Evolutionary conservation across 2,888 invertebrate genomes (phyloP).

Genomic region (Temnothorax ravouxi): DNA sequence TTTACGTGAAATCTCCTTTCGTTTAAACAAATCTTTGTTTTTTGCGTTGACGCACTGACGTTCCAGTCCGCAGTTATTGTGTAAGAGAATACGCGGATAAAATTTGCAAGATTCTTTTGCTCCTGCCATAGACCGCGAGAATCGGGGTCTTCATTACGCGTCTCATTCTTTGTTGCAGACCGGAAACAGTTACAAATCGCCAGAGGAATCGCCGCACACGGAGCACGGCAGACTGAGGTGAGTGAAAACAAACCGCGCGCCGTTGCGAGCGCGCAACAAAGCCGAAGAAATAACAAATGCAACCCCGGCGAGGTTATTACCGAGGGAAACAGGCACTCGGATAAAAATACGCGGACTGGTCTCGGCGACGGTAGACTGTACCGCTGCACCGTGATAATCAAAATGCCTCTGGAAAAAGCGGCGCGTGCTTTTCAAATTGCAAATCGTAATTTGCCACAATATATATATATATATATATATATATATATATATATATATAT

Average conservation of each 20-base stretch:
- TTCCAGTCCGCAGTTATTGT: conserved; percentile 6
- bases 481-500: no score
- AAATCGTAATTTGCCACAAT: background rate
- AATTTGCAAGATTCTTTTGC: conserved; percentile 13
- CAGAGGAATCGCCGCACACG: conserved; percentile 81
- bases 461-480: no score
- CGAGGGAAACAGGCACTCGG: conserved; percentile 33
- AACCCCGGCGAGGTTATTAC: conserved; percentile 39
- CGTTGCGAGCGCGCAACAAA: conserved; percentile 24
- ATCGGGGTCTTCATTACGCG: conserved; percentile 44
- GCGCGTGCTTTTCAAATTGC: background rate
- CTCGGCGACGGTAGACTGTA: conserved; percentile 10
- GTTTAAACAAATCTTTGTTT: conserved; percentile 12
- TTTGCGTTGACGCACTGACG: background rate
- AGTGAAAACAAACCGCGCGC: conserved; percentile 62
- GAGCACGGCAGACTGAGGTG: conserved; percentile 82
- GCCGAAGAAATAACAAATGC: conserved; percentile 48
- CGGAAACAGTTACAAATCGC: conserved; percentile 82
- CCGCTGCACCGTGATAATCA: background rate
- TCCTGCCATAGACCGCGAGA: conserved; percentile 14
- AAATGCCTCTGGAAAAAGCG: conserved; percentile 7
- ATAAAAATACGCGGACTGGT: conserved; percentile 31
- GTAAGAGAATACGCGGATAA: conserved; percentile 11
- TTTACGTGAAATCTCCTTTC: conserved; percentile 13
- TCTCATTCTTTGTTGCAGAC: conserved; percentile 78